Evolutionary conservation across 2,888 invertebrate species (phyloP), one percentile per base, ranked within the genome.

Genomic region (Leptinotarsa juncta): DNA sequence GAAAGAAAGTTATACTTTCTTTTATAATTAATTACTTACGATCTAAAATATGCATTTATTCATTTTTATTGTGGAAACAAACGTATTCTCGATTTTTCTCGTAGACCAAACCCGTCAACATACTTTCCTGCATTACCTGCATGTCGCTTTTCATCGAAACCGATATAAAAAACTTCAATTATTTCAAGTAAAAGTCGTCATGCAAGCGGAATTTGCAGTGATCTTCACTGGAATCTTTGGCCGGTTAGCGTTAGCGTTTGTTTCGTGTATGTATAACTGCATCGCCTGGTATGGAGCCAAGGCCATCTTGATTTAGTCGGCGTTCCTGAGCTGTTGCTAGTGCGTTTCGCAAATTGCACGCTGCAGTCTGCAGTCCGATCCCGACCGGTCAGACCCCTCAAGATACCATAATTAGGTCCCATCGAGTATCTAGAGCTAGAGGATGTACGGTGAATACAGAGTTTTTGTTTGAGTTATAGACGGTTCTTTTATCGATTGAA

Each of bases 241-340:
- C 71, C 71, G 71, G 65, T 49, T 18, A 62, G 62, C 26, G 60
- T 42, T 42, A 62, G 62, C 62, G 62, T 62, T 62, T 60, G 65
- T 69, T 55, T 65, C 57, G 60, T 70, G 60, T 60, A 49, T 80
- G 78, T 80, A 80, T 79, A 83, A 82, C 81, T 83, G 83, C 83
- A 83, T 81, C 82, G 81, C 75, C 79, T 81, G 82, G 81, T 82
- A 79, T 79, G 80, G 78, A 82, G 81, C 81, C 84, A 84, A 84
- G 84, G 84, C 81, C 84, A 83, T 83, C 83, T 82, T 83, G 81
- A 84, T 84, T 84, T 83, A 83, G 77, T 79, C 73, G 71, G 72
- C 70, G 65, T 51, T 23, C 57, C 62, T 62, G 62, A 62, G 57
- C 48, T 69, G 69, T 69, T 69, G 69, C 69, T 69, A 72, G 67